These are phyloP conservation scores for Porites lobata DNA, from an alignment of 92 coral and sea anemone species.

Conservation along the genomic window DNA sequence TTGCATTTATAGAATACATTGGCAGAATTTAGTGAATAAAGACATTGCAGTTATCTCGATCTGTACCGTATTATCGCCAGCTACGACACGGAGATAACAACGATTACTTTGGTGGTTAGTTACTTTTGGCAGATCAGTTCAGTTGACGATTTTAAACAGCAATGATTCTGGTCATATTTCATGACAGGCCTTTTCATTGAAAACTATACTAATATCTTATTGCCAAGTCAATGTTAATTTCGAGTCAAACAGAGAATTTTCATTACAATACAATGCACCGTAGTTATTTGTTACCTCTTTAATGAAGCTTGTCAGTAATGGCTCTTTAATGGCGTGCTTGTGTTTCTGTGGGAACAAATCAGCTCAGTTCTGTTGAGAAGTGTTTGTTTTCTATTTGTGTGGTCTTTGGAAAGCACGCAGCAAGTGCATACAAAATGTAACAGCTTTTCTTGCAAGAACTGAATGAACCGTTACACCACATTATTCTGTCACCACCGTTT, in stretches of 20 bases:
- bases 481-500: too few species aligned
- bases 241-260: background rate
- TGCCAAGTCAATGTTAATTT: background rate
- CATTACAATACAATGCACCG: background rate
- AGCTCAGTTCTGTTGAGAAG: background rate
- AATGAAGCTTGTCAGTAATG: conserved; percentile 12
- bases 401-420: background rate
- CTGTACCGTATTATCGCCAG: background rate
- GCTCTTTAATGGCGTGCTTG: background rate
- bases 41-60: background rate
- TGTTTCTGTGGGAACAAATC: conserved; percentile 15
- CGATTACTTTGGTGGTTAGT: background rate
- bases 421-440: background rate
- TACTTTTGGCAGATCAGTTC: background rate
- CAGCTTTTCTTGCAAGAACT: background rate
- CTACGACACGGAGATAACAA: background rate
- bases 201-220: background rate
- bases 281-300: background rate
- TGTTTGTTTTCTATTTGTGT: conserved; percentile 23
- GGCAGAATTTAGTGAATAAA: background rate
- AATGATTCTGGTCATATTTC: background rate
- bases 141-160: background rate
- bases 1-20: too few species aligned
- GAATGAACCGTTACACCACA: background rate
- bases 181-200: background rate